Conservation (phyloP, 2,888 invertebrate species). For the Gymnosoma rotundatum region DNA sequence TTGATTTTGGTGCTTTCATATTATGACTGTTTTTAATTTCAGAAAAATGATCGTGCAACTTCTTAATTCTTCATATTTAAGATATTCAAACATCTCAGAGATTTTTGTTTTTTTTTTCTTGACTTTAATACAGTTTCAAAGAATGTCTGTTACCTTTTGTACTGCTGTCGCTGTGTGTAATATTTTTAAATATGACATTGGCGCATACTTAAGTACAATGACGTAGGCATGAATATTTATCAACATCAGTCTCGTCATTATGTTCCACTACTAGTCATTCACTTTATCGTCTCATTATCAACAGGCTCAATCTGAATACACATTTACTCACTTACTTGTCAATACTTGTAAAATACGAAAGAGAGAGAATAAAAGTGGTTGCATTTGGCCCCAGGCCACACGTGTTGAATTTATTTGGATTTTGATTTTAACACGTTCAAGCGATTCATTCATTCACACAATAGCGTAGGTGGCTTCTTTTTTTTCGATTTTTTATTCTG, state of each 20-base stretch:
- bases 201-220: constrained; percentile 78
- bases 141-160: constrained; percentile 28
- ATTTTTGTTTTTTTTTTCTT: constrained; percentile 2
- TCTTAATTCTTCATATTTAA: constrained; percentile 57
- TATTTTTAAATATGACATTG: constrained; percentile 72
- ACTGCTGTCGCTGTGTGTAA: constrained; percentile 34
- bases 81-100: constrained; percentile 2
- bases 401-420: constrained; percentile 73
- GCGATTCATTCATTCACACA: constrained; percentile 3
- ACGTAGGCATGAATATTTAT: constrained; percentile 70
- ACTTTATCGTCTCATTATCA: constrained; percentile 42
- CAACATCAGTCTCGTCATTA: constrained; percentile 31
- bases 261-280: constrained; percentile 33
- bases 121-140: constrained; percentile 25
- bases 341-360: constrained; percentile 32
- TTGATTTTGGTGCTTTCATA: constrained; percentile 21
- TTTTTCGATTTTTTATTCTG: constrained; percentile 12
- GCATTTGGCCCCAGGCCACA: constrained; percentile 73
- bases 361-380: constrained; percentile 28
- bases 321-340: constrained; percentile 52
- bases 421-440: constrained; percentile 64
- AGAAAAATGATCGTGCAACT: constrained; percentile 78
- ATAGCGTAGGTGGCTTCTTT: constrained; percentile 63
- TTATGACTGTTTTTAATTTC: constrained; percentile 60
- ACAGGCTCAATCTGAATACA: constrained; percentile 38